These are phyloP conservation scores for Dallia pectoralis DNA, from an alignment of 2,797 vertebrate species.

Conservation along the genomic window DNA sequence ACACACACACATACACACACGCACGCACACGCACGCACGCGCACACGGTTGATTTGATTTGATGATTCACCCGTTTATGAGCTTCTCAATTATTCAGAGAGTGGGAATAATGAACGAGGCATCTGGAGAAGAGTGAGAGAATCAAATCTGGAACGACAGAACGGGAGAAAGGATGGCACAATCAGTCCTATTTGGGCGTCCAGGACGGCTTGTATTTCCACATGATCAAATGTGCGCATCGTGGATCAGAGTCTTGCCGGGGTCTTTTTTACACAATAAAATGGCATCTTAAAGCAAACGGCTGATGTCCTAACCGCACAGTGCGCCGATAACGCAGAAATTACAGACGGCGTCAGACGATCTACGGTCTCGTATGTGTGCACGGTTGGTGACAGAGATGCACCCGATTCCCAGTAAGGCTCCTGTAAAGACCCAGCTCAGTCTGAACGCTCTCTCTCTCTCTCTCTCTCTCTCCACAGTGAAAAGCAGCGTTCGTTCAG, in stretches of 20 bases:
- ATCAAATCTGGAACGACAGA: slow-evolving; percentile 36
- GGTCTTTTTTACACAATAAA: slow-evolving; percentile 23
- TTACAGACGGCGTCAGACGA: too few relatives aligned
- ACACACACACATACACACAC: not conserved
- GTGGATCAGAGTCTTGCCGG: slow-evolving; percentile 12
- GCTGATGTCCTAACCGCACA: not conserved
- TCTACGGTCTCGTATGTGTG: not conserved
- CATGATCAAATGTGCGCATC: slow-evolving; percentile 12
- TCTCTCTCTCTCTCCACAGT: not conserved
- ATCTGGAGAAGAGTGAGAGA: slow-evolving; percentile 54
- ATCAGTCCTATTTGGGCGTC: slow-evolving; percentile 6
- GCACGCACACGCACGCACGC: slow-evolving; percentile 27
- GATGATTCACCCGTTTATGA: slow-evolving; percentile 64
- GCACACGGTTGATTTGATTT: slow-evolving; percentile 28
- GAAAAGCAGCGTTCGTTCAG: too few relatives aligned
- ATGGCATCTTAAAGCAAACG: not conserved
- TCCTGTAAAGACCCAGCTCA: not conserved
- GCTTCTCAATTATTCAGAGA: slow-evolving; percentile 67
- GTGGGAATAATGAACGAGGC: slow-evolving; percentile 63
- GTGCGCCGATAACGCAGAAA: not conserved
- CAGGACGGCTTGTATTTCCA: slow-evolving; percentile 3
- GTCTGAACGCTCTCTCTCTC: not conserved
- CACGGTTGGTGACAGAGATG: not conserved
- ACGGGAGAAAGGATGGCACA: slow-evolving; percentile 9
- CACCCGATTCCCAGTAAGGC: not conserved